Evolutionary conservation across 2,797 vertebrate genomes (phyloP), one percentile per base, ranked within the genome.

Genomic region (Serranus cabrilla): DNA sequence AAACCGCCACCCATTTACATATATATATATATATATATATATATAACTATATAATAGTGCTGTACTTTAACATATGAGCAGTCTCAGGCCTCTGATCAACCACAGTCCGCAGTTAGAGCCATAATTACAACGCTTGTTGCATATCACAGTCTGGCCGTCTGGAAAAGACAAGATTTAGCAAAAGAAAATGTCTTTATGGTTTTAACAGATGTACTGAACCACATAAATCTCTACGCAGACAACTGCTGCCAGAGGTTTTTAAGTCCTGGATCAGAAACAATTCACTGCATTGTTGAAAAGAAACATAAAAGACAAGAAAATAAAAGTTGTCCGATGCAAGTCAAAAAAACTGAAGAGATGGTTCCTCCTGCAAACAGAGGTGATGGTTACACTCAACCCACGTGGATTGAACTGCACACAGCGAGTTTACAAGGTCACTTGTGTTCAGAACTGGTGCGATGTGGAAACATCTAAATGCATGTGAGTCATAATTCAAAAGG

Each of bases 151-250:
- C 89, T 76, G 83, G 78, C 76, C 52, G 84, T 80, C 85, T 85
- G 85, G 84, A 90, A 91, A 74, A 84, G 74, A 86, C 87, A 80
- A 81, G 79, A 88, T 84, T 85, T 77, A 71, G 82, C 77, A 92
- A 71, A 34, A 27, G 6, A 80, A 81, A 87, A 65, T 66, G 77
- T 84, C 82, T 70, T 85, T 85, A 92, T 94, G 84, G 84, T 90
- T 93, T 89, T 79, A 89, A 85, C 94, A 94, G 94, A 94, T 90
- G 91, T 81, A 90, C 66, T 82, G 70, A 87, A 79, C 76, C 86
- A 72, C 90, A 91, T 88, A 89, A 93, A 93, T 92, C 88, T 91
- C 56, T 17, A 62, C 2, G 54, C 79, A 77, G 84, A 58, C 62
- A 25, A 55, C 83, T 71, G 81, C 76, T 80, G 90, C 90, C 90